Evolutionary conservation across 2,113 vertebrate species (phyloP), one percentile per base, ranked within the genome.

Genomic region (Cavia aperea): DNA sequence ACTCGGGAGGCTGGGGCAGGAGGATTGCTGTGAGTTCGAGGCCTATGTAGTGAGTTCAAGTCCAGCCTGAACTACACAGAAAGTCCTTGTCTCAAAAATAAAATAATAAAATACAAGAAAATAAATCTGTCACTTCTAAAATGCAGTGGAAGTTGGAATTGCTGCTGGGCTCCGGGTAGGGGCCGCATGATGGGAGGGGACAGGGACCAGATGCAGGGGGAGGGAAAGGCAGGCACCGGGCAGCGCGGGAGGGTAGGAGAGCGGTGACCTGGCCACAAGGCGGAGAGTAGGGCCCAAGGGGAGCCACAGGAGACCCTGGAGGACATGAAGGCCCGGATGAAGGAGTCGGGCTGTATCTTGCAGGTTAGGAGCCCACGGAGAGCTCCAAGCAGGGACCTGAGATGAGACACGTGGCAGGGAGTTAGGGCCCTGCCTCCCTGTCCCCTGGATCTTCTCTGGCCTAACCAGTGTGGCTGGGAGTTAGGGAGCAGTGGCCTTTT

Each of bases 321-420:
- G 56, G 15, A 4, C 66, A 31, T 29, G 10, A 9, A 31, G 89
- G 7, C 5, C 54, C 7, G 0, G 46, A 9, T 4, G 43, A 46
- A 49, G 54, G 26, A 23, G 56, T 2, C 12, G 56, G 13, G 29
- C 43, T 91, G 60, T 91, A 66, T 49, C 56, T 36, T 6, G 16
- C 54, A 73, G 5, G n/a, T n/a, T 4, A 13, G 21, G 70, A 24
- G 11, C 54, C 62, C 39, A 60, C 21, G 5, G 65, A 56, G 26
- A 26, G 19, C 56, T 60, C 24, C 8, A 19, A 13, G 43, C 13
- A 16, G 60, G 51, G 65, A 54, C 2, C 89, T 0, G 8, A 49
- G 56, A 12, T 70, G 36, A 70, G 88, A 46, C 51, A 16, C 10
- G 56, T 8, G 29, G 39, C 7, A 36, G 62, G 62, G 11, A 62